phyloP scores from a whole-genome alignment of 2,113 vertebrate species.

The Pelobates fuscus region DNA sequence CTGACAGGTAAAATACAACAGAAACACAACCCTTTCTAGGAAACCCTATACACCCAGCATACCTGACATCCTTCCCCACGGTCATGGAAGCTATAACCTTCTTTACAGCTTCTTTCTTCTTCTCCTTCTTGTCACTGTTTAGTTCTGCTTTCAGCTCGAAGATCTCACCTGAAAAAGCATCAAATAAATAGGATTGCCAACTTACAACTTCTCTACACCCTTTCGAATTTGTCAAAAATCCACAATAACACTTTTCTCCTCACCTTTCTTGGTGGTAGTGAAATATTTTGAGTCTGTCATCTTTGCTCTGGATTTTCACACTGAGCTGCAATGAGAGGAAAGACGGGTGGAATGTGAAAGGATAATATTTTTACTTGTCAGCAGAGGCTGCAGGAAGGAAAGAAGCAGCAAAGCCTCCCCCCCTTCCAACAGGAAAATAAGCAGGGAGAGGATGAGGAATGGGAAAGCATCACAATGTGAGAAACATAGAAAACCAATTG shows the following conservation, averaged over 20 bases:
- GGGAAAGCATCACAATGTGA: not conserved
- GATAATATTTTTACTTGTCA: not conserved
- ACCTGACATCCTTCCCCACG: slow-evolving; percentile 98
- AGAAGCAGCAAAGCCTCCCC: not conserved
- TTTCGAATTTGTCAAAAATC: no score
- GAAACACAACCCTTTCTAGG: not conserved
- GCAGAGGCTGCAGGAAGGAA: not conserved
- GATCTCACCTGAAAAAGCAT: slow-evolving; percentile 83
- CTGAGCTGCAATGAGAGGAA: slow-evolving; percentile 58
- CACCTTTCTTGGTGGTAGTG: slow-evolving; percentile 99
- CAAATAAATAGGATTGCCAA: not conserved
- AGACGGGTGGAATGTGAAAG: not conserved
- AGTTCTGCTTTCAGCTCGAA: slow-evolving; percentile 98
- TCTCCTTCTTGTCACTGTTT: slow-evolving; percentile 98
- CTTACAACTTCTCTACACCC: not conserved
- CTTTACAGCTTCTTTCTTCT: slow-evolving; percentile 98
- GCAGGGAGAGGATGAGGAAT: slow-evolving; percentile 16
- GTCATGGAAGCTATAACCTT: slow-evolving; percentile 99
- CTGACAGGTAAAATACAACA: not conserved
- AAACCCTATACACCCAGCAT: slow-evolving; percentile 11
- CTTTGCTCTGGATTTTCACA: slow-evolving; percentile 66
- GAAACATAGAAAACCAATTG: no score
- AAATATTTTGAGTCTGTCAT: slow-evolving; percentile 99
- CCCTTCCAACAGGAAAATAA: slow-evolving; percentile 34
- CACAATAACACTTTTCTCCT: slow-evolving; percentile 23